Evolutionary conservation across 1,140 invertebrate species (phyloP).

Genomic region (Cyclargus thomasi): DNA sequence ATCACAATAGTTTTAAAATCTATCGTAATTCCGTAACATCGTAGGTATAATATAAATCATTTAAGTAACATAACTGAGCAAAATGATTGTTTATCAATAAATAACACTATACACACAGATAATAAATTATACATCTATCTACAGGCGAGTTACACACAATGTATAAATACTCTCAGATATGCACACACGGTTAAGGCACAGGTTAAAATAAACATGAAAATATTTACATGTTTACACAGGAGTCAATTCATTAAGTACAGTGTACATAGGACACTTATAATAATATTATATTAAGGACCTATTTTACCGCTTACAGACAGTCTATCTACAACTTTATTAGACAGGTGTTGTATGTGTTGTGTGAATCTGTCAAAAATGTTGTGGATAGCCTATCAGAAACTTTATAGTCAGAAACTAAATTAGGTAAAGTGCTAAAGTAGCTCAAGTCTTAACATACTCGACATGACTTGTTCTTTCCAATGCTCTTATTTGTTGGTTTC

Average conservation of each 20-base stretch:
- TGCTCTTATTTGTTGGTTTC: no score
- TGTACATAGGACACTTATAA: background rate
- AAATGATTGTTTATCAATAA: slow-evolving; percentile 13
- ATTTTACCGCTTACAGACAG: no score
- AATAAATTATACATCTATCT: background rate
- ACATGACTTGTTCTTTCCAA: no score
- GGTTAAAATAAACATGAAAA: slow-evolving; percentile 8
- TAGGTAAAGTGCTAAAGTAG: no score
- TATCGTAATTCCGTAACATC: slow-evolving; percentile 20
- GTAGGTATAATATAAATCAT: slow-evolving; percentile 7
- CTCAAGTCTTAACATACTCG: no score
- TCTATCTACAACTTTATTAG: no score
- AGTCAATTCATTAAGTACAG: background rate
- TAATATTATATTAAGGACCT: no score
- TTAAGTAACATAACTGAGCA: slow-evolving; percentile 33
- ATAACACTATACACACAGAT: background rate
- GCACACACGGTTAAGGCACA: slow-evolving; percentile 6
- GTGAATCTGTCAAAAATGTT: no score
- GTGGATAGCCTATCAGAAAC: no score
- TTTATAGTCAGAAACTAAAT: no score
- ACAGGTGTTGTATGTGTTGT: no score
- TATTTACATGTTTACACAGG: background rate
- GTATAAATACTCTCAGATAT: slow-evolving; percentile 8
- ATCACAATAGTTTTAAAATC: slow-evolving; percentile 24
- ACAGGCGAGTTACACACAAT: background rate